Conservation (phyloP, 2,113 vertebrate genomes). For the Anhinga rufa region DNA sequence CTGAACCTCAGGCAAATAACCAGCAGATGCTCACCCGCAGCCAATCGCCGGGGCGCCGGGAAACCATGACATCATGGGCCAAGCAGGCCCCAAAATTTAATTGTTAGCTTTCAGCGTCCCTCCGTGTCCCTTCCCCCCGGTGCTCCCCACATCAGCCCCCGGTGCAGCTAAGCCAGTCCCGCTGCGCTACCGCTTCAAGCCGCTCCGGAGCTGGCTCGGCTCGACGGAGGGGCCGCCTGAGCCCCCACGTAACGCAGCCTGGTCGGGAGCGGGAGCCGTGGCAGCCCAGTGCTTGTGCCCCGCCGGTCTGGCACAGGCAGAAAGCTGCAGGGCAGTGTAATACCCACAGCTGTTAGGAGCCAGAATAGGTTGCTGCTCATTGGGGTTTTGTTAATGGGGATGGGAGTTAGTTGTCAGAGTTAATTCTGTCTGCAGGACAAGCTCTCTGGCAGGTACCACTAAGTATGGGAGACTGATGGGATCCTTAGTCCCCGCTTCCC, state of each 20-base stretch:
- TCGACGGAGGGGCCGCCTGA: background rate
- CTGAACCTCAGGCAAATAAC: slow-evolving; percentile 85
- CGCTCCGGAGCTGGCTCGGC: background rate
- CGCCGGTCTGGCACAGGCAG: background rate
- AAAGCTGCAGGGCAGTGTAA: background rate
- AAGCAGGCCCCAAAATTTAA: slow-evolving; percentile 74
- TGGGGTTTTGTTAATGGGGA: background rate
- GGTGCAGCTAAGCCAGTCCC: background rate
- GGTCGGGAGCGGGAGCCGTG: fast-evolving
- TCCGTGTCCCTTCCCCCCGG: slow-evolving; percentile 10
- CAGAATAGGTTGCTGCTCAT: background rate
- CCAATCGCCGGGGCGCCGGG: slow-evolving; percentile 76
- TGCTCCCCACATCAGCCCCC: background rate
- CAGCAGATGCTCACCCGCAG: slow-evolving; percentile 85
- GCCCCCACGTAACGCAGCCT: background rate
- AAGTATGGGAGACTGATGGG: background rate
- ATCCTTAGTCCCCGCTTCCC: background rate
- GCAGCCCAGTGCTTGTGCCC: background rate
- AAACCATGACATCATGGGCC: slow-evolving; percentile 93
- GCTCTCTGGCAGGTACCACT: background rate
- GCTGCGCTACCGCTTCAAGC: background rate
- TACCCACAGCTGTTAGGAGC: background rate
- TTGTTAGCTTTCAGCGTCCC: slow-evolving; percentile 65
- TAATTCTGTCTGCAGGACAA: background rate
- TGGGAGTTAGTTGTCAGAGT: background rate